phyloP scores from a whole-genome alignment of 2,888 invertebrate genomes.

The Drosophila subsilvestris region DNA sequence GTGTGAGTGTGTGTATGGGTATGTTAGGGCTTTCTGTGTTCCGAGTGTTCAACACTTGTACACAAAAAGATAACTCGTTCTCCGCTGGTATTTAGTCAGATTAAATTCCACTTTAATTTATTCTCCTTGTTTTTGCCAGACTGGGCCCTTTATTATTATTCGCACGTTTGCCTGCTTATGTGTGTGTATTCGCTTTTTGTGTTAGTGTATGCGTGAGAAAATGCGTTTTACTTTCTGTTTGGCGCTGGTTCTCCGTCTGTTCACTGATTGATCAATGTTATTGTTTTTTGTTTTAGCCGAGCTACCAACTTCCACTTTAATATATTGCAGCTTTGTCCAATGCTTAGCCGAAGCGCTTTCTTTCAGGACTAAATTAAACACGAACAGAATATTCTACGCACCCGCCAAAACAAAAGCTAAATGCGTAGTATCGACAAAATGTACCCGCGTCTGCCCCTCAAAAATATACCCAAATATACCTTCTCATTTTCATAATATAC shows the following conservation, averaged over 20 bases:
- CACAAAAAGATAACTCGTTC: slow-evolving; percentile 65
- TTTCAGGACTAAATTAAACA: slow-evolving; percentile 50
- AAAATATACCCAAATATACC: too few relatives aligned
- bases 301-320: slow-evolving; percentile 22
- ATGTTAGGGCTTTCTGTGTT: slow-evolving; percentile 9
- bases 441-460: too few relatives aligned
- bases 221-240: slow-evolving; percentile 75
- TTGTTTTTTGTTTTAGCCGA: slow-evolving; percentile 40
- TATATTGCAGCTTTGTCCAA: slow-evolving; percentile 41
- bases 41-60: slow-evolving; percentile 55
- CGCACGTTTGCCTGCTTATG: slow-evolving; percentile 34
- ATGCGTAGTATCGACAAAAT: too few relatives aligned
- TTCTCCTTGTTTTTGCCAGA: slow-evolving; percentile 55
- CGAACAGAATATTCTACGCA: slow-evolving; percentile 65
- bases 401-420: slow-evolving; percentile 69
- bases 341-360: slow-evolving; percentile 29
- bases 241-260: slow-evolving; percentile 54
- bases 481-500: too few relatives aligned
- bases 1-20: slow-evolving; percentile 30
- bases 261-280: slow-evolving; percentile 46
- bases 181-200: slow-evolving; percentile 41
- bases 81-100: slow-evolving; percentile 43
- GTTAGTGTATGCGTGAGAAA: slow-evolving; percentile 70
- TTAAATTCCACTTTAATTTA: slow-evolving; percentile 65
- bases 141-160: slow-evolving; percentile 61